These are phyloP conservation scores for Pachycephus smyrnensis DNA, from an alignment of 2,888 invertebrate genomes.

Conservation along the genomic window DNA sequence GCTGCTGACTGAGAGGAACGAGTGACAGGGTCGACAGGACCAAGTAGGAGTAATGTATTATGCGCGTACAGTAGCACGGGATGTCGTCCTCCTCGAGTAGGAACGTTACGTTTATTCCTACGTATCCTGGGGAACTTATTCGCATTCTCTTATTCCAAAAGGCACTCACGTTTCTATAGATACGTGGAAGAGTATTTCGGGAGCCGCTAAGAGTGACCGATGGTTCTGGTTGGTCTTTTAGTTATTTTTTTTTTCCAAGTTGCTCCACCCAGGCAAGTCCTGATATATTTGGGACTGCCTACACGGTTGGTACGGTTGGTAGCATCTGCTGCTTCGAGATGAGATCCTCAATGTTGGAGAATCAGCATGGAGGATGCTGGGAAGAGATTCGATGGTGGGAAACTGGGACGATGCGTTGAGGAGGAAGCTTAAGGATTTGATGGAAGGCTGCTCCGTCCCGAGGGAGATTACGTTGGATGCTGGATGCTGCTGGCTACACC, in stretches of 20 bases:
- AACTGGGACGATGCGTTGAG: background rate
- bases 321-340: background rate
- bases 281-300: background rate
- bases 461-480: background rate
- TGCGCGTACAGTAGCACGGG: conserved; percentile 32
- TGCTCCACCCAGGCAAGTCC: background rate
- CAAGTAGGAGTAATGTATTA: conserved; percentile 26
- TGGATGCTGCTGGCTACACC: background rate
- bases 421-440: background rate
- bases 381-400: background rate
- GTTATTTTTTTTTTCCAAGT: background rate
- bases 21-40: background rate
- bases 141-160: conserved; percentile 3
- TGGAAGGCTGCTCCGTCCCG: background rate
- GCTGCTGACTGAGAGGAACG: background rate
- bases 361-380: background rate
- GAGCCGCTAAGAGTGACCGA: conserved; percentile 2
- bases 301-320: background rate
- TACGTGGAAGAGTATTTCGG: conserved; percentile 12
- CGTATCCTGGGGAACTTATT: background rate
- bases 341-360: background rate
- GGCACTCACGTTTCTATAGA: conserved; percentile 9
- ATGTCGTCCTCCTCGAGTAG: conserved; percentile 9
- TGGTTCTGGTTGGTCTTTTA: background rate
- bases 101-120: conserved; percentile 33